Evolutionary conservation across 1,140 invertebrate species (phyloP), one percentile per base, ranked within the genome.

Genomic region (Eriosoma lanigerum): DNA sequence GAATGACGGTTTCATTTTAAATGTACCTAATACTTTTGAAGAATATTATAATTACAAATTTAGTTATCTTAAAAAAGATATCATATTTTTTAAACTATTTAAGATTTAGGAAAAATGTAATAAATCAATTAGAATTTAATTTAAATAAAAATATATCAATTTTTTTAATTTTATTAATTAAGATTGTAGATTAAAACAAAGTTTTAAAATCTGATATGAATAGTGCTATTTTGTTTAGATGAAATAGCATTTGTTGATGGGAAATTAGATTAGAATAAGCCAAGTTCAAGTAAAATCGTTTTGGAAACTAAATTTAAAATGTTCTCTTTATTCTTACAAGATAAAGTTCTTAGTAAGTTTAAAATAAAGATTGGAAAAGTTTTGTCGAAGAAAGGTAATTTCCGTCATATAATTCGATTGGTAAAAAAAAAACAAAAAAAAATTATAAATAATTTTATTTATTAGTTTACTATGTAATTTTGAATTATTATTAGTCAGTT

Each of bases 281-380:
- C 26, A 29, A 73, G 48, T 73, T 50, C 9, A 52, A 73, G 19
- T 19, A 52, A 73, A 54, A 73, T 52, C 24, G 70, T 73, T 73
- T 52, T 73, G 24, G 26, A 21, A 26, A 73, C 26, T 32, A 52
- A 52, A 73, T 52, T 26, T 54, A 29, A 73, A 73, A 73, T 54
- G 10, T 52, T 70, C 19, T 24, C 68, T n/a, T 54, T 32, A 73
- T 54, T 52, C 1, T 54, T 32, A 54, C 46, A 52, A 73, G 50
- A 73, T 73, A 73, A 73, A 73, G 48, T 54, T 54, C 26, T 52
- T 13, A 54, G 50, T 52, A 32, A 54, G 10, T 52, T 73, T 32
- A 73, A 73, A 73, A 54, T 73, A 9, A 26, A 73, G 24, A 73
- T 73, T 73, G 70, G 48, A 73, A 73, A 73, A 73, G 48, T 73